Evolutionary conservation across 1,140 invertebrate genomes (phyloP).

Genomic region (Papilio machaon): DNA sequence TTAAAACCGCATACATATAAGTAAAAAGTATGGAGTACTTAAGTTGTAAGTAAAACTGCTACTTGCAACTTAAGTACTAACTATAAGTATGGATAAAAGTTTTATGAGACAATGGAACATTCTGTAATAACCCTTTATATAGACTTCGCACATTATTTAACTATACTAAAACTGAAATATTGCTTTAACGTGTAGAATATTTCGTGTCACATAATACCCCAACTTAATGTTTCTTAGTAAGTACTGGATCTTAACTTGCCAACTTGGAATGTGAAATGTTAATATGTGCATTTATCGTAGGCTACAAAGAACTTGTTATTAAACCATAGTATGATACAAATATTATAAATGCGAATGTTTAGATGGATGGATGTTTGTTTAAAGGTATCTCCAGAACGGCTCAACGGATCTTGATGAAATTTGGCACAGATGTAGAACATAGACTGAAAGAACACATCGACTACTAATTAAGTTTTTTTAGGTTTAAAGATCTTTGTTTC

Average conservation of each 20-base stretch:
- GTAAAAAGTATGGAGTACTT: too few relatives aligned
- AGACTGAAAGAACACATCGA: too few relatives aligned
- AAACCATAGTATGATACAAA: too few relatives aligned
- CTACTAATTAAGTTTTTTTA: too few relatives aligned
- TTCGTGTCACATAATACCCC: background rate
- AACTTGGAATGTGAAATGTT: background rate
- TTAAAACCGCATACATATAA: too few relatives aligned
- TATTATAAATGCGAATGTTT: too few relatives aligned
- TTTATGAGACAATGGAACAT: background rate
- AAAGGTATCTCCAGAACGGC: too few relatives aligned
- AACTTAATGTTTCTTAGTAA: constrained; percentile 9
- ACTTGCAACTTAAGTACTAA: background rate
- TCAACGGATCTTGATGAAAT: too few relatives aligned
- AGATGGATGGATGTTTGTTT: too few relatives aligned
- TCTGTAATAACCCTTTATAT: background rate
- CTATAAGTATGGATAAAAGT: constrained; percentile 2
- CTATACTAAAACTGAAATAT: constrained; percentile 11
- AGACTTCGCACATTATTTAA: background rate
- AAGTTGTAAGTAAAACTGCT: background rate
- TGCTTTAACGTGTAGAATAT: background rate
- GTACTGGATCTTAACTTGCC: background rate
- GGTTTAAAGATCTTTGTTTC: too few relatives aligned
- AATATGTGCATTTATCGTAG: background rate
- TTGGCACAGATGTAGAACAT: too few relatives aligned
- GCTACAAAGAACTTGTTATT: too few relatives aligned